Percentiles rank a stretch among this genome's conserved stretches.
These are phyloP conservation scores for Oryzias celebensis DNA, from an alignment of 2,113 vertebrate genomes.

Conservation along the genomic window DNA sequence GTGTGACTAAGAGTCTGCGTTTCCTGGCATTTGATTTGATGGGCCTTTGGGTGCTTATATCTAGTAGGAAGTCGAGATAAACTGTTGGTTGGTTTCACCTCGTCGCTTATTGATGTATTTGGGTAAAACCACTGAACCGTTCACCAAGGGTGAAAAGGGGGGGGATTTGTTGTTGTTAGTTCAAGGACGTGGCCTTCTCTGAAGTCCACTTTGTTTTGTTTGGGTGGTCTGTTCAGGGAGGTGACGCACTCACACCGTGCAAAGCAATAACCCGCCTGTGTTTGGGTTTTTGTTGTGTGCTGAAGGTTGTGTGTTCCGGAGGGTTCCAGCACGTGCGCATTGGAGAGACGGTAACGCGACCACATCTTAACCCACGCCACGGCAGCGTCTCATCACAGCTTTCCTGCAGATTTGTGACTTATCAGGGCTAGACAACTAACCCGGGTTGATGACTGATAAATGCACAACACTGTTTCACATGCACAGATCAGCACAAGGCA, in stretches of 20 bases:
- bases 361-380: slow-evolving; percentile 24
- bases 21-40: not conserved
- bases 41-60: not conserved
- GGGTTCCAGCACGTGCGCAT: slow-evolving; percentile 8
- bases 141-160: not conserved
- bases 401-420: too few species aligned
- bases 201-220: slow-evolving; percentile 49
- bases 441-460: too few species aligned
- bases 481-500: too few species aligned
- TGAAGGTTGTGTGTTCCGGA: slow-evolving; percentile 41
- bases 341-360: slow-evolving; percentile 10
- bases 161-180: slow-evolving; percentile 30
- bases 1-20: not conserved
- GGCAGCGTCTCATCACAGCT: too few species aligned
- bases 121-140: not conserved
- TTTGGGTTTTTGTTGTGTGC: slow-evolving; percentile 52
- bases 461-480: too few species aligned
- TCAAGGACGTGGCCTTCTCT: slow-evolving; percentile 33
- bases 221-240: slow-evolving; percentile 56
- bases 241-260: slow-evolving; percentile 22
- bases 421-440: too few species aligned
- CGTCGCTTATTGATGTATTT: slow-evolving; percentile 6
- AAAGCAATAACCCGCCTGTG: slow-evolving; percentile 43
- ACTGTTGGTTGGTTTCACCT: slow-evolving; percentile 16
- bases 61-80: slow-evolving; percentile 6